Evolutionary conservation across 2,888 invertebrate species (phyloP).

Genomic region (Limnephilus marmoratus): DNA sequence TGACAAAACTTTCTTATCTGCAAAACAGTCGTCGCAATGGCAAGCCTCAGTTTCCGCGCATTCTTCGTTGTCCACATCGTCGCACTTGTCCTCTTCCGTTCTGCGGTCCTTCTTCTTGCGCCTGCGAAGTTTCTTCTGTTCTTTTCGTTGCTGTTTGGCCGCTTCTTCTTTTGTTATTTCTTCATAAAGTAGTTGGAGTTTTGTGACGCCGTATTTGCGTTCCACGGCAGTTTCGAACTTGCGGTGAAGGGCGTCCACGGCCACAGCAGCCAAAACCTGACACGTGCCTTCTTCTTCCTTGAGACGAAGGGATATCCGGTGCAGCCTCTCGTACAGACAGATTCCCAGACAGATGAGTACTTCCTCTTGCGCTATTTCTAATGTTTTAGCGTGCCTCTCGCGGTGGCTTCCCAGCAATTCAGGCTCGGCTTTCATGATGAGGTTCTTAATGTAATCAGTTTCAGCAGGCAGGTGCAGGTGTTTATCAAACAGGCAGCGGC

Average conservation of each 20-base stretch:
- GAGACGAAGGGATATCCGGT: conserved; percentile 90
- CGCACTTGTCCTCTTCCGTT: conserved; percentile 70
- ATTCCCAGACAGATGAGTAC: conserved; percentile 96
- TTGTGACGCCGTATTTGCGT: conserved; percentile 91
- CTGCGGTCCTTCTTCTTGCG: conserved; percentile 86
- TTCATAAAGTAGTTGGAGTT: conserved; percentile 91
- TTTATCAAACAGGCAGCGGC: conserved; percentile 89
- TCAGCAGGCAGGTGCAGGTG: conserved; percentile 93
- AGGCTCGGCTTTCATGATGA: conserved; percentile 94
- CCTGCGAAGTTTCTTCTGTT: conserved; percentile 89
- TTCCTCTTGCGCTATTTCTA: conserved; percentile 97
- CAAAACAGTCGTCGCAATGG: conserved; percentile 74
- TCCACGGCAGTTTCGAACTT: conserved; percentile 95
- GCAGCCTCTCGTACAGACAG: conserved; percentile 93
- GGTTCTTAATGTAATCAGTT: conserved; percentile 91
- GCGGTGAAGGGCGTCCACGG: conserved; percentile 90
- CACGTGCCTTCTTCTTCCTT: conserved; percentile 96
- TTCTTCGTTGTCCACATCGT: conserved; percentile 68
- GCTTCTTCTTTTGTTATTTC: conserved; percentile 92
- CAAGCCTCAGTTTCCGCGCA: conserved; percentile 68
- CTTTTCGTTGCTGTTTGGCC: conserved; percentile 89
- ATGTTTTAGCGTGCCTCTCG: conserved; percentile 96
- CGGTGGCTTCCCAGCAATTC: conserved; percentile 92
- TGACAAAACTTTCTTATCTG: conserved; percentile 68
- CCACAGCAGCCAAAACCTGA: conserved; percentile 92